phyloP scores from a whole-genome alignment of 37 sponge, comb jelly and placozoan genomes.

The Tethya wilhelma region DNA sequence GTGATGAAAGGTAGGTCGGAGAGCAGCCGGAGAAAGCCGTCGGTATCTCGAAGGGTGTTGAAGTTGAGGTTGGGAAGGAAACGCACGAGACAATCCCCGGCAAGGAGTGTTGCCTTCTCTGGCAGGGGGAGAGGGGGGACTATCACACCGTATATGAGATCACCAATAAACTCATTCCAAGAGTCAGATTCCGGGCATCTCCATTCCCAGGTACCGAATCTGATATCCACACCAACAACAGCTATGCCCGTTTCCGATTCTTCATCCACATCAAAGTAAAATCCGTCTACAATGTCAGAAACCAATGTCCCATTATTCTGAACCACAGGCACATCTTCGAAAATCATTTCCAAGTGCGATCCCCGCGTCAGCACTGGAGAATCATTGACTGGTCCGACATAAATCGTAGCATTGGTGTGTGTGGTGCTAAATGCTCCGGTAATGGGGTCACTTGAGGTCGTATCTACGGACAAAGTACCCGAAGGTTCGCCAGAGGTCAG shows the following conservation, averaged over 20 bases:
- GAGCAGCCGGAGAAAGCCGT: constrained; percentile 58
- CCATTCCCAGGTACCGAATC: constrained; percentile 87
- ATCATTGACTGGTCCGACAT: constrained; percentile 85
- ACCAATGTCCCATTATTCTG: constrained; percentile 81
- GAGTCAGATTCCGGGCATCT: constrained; percentile 46
- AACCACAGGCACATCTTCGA: constrained; percentile 60
- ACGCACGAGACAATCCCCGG: constrained; percentile 69
- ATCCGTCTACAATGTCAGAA: constrained; percentile 65
- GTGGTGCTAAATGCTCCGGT: constrained; percentile 77
- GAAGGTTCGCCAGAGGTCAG: constrained; percentile 67
- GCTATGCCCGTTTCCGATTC: constrained; percentile 72
- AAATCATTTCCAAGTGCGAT: constrained; percentile 34
- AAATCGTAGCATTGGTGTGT: constrained; percentile 52
- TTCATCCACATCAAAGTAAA: constrained; percentile 73
- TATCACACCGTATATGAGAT: constrained; percentile 68
- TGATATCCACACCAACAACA: constrained; percentile 79
- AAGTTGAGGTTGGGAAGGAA: constrained; percentile 82
- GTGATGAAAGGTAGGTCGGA: constrained; percentile 70
- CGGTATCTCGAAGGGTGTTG: constrained; percentile 70
- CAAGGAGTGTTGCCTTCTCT: constrained; percentile 83
- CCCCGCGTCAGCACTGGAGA: constrained; percentile 66
- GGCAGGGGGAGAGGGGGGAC: constrained; percentile 66
- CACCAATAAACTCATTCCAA: constrained; percentile 83
- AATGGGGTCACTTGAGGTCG: constrained; percentile 39
- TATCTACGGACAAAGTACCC: constrained; percentile 53